Evolutionary conservation across 2,888 invertebrate genomes (phyloP).

Genomic region (Hydropsyche betteni): DNA sequence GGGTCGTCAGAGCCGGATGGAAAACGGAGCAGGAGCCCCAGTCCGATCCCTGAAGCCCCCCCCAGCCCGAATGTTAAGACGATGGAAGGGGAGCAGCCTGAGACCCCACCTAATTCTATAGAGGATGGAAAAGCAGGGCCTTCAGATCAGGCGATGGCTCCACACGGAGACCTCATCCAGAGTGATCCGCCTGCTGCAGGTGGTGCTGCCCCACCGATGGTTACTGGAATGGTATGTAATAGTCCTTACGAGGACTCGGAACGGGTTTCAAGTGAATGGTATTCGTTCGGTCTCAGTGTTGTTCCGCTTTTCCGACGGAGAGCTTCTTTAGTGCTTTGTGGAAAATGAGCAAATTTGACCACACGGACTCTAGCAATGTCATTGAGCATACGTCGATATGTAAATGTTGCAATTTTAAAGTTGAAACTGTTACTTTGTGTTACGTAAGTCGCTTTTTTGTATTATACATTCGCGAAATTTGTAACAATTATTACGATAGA

Average conservation of each 20-base stretch:
- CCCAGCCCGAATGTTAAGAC: conserved; percentile 34
- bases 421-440: conserved; percentile 63
- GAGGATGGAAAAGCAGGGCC: conserved; percentile 56
- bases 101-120: conserved; percentile 51
- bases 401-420: conserved; percentile 68
- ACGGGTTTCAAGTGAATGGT: not conserved
- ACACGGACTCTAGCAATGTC: conserved; percentile 53
- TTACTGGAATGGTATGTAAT: conserved; percentile 3
- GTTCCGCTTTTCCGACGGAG: conserved; percentile 51
- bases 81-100: conserved; percentile 52
- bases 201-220: not conserved
- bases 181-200: conserved; percentile 54
- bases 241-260: not conserved
- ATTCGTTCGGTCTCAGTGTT: conserved; percentile 47
- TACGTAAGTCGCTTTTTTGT: conserved; percentile 59
- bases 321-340: not conserved
- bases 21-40: conserved; percentile 53
- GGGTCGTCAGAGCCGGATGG: conserved; percentile 57
- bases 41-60: conserved; percentile 12
- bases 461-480: not conserved
- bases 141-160: conserved; percentile 58
- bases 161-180: conserved; percentile 67
- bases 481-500: not conserved
- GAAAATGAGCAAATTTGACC: not conserved
- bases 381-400: conserved; percentile 65